Conservation (phyloP, 1,140 invertebrate genomes). For the Tetragonula clypearis region DNA sequence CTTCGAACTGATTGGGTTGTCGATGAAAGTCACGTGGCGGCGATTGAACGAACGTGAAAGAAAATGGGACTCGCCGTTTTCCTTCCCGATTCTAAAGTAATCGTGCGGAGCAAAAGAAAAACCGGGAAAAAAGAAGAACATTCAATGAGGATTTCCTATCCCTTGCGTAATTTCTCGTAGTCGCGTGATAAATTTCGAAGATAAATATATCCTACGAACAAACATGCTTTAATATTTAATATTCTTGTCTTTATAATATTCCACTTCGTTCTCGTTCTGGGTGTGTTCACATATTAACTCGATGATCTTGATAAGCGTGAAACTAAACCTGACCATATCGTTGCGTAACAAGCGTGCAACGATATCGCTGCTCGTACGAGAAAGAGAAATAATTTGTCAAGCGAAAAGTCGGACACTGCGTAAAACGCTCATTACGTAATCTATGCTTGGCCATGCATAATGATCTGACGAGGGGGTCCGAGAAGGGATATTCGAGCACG, state of each 20-base stretch:
- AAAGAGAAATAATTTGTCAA: background rate
- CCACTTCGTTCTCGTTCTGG: background rate
- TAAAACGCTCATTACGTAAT: background rate
- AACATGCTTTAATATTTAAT: background rate
- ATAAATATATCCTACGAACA: background rate
- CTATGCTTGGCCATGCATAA: background rate
- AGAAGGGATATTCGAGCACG: slow-evolving; percentile 16
- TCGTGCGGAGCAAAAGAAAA: background rate
- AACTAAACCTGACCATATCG: background rate
- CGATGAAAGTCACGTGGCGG: background rate
- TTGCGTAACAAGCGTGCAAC: background rate
- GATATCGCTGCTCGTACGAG: background rate
- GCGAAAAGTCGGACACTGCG: background rate
- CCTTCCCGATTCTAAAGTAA: background rate
- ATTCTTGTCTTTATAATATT: no score
- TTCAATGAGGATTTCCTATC: background rate
- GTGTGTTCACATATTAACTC: background rate
- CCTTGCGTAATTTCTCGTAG: background rate
- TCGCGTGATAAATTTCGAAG: background rate
- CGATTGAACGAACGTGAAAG: background rate
- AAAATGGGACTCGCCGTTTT: background rate
- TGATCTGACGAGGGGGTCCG: background rate
- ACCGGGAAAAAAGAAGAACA: background rate
- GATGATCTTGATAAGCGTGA: background rate
- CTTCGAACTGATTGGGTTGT: background rate